Conservation (phyloP, 92 coral and sea anemone genomes). For the Blastomussa wellsi region DNA sequence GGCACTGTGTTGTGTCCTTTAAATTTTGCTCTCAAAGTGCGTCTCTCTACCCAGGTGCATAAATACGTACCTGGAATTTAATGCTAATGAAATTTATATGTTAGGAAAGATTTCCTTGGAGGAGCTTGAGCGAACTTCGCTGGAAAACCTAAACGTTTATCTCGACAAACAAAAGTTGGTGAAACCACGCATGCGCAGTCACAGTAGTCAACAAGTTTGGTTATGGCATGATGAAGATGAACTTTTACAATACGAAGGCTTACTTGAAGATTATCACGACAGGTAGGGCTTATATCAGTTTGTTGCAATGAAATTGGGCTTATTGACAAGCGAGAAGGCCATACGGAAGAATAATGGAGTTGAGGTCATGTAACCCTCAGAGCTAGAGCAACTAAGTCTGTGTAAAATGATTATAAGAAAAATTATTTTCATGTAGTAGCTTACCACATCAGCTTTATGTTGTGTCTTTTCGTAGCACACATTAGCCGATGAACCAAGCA, state of each 20-base stretch:
- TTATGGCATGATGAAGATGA: slow-evolving; percentile 99
- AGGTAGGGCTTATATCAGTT: slow-evolving; percentile 55
- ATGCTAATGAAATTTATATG: neutral
- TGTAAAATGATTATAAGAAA: neutral
- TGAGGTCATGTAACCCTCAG: neutral
- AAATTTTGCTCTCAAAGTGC: too few relatives aligned
- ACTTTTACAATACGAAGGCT: slow-evolving; percentile 83
- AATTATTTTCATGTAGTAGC: neutral
- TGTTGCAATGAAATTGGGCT: neutral
- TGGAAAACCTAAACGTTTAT: slow-evolving; percentile 59
- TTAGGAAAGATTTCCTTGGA: slow-evolving; percentile 69
- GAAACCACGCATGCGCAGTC: slow-evolving; percentile 63
- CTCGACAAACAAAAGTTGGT: slow-evolving; percentile 40
- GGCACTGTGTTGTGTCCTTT: too few relatives aligned
- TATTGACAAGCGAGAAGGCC: neutral
- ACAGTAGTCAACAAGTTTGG: slow-evolving; percentile 80
- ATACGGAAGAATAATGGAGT: neutral
- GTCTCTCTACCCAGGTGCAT: too few relatives aligned
- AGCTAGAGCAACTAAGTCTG: neutral
- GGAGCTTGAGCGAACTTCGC: slow-evolving; percentile 64
- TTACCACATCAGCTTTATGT: neutral
- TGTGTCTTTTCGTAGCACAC: too few relatives aligned
- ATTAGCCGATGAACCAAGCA: too few relatives aligned
- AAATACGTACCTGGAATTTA: too few relatives aligned
- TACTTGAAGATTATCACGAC: slow-evolving; percentile 90